These are phyloP conservation scores for Linnaemya tessellans DNA, from an alignment of 2,888 invertebrate species.

Conservation along the genomic window DNA sequence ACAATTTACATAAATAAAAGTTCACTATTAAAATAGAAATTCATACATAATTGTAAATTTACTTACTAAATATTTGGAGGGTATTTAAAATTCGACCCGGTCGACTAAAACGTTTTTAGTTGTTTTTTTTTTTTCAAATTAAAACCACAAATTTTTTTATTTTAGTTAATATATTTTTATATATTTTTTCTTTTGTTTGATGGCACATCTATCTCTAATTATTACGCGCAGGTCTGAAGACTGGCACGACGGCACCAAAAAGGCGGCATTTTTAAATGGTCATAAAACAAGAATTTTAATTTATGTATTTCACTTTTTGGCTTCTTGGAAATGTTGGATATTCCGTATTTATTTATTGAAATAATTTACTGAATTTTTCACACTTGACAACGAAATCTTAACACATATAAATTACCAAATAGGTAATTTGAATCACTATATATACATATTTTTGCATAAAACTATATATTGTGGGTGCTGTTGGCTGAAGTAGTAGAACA, in stretches of 20 bases:
- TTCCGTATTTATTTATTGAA: no score
- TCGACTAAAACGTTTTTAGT: background rate
- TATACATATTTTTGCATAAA: no score
- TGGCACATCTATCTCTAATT: background rate
- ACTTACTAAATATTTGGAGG: no score
- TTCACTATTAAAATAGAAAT: no score
- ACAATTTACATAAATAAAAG: no score
- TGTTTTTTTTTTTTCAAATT: constrained; percentile 6
- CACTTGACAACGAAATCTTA: constrained; percentile 37
- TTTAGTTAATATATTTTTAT: no score
- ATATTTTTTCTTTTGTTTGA: background rate
- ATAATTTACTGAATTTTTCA: background rate
- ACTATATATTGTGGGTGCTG: no score
- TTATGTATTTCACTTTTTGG: constrained; percentile 24
- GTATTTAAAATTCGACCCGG: no score
- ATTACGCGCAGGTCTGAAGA: constrained; percentile 11
- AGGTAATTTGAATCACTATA: no score
- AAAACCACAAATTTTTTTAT: constrained; percentile 22
- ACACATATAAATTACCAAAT: no score
- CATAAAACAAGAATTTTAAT: constrained; percentile 13
- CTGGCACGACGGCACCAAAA: constrained; percentile 6
- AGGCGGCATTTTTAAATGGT: background rate
- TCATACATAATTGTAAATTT: no score
- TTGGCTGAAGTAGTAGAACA: no score
- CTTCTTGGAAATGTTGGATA: constrained; percentile 18